Percentiles rank a stretch among this genome's conserved stretches.
Evolutionary conservation across 2,888 invertebrate genomes (phyloP).

Genomic region (Eustalomyia histrio): DNA sequence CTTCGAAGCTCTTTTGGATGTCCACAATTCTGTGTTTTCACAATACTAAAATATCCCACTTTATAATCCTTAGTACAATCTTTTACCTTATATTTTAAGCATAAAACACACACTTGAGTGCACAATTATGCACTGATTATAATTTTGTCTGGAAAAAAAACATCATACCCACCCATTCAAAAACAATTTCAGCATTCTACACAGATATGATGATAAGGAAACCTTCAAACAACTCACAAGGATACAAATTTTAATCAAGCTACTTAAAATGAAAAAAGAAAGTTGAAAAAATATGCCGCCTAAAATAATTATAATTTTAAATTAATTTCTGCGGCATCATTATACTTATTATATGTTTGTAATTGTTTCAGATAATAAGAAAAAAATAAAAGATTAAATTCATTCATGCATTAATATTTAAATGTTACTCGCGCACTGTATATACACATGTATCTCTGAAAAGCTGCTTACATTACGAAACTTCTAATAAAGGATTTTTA

Average conservation of each 20-base stretch:
- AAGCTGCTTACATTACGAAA: conserved; percentile 24
- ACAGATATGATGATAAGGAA: background rate
- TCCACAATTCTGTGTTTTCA: no score
- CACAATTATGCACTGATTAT: no score
- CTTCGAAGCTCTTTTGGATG: no score
- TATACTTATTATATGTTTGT: conserved; percentile 27
- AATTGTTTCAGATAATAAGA: background rate
- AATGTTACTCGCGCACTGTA: conserved; percentile 11
- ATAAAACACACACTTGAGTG: no score
- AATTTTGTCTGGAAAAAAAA: no score
- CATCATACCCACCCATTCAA: no score
- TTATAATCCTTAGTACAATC: no score
- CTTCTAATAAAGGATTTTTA: conserved; percentile 11
- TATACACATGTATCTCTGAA: conserved; percentile 8
- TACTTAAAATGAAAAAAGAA: background rate
- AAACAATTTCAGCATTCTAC: background rate
- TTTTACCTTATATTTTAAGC: no score
- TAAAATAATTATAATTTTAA: conserved; percentile 47
- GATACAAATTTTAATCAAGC: background rate
- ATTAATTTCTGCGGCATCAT: conserved; percentile 56
- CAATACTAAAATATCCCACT: no score
- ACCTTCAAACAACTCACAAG: background rate
- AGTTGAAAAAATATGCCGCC: background rate
- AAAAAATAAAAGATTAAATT: conserved; percentile 19
- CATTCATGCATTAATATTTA: conserved; percentile 13